Conservation (phyloP, 2,797 vertebrate genomes). For the Rhodeus uyekii region DNA sequence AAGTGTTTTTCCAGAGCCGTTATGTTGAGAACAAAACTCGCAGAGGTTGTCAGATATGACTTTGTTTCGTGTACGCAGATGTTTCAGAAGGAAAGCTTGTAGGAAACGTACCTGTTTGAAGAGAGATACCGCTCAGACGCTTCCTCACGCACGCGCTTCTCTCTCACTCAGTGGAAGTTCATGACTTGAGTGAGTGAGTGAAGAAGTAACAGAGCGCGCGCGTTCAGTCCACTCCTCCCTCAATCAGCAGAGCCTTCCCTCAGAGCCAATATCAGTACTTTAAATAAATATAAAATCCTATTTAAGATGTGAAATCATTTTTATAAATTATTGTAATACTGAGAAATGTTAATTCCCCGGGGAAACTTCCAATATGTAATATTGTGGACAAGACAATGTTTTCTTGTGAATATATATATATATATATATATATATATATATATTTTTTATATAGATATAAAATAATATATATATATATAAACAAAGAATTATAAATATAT, state of each 20-base stretch:
- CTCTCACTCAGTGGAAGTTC: not conserved
- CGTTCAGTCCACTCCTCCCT: slow-evolving; percentile 18
- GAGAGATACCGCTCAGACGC: not conserved
- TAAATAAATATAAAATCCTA: not conserved
- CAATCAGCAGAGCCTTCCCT: not conserved
- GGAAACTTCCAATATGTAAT: no score
- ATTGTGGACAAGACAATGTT: no score
- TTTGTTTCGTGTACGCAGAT: not conserved
- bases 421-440: no score
- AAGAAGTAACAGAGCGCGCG: no score
- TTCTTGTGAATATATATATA: no score
- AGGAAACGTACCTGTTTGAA: slow-evolving; percentile 12
- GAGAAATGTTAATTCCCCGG: no score
- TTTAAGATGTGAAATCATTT: not conserved
- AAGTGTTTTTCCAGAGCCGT: not conserved
- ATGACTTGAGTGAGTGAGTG: not conserved
- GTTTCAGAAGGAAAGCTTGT: not conserved
- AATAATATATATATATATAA: no score
- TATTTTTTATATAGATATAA: no score
- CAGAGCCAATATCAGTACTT: not conserved
- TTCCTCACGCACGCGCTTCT: not conserved
- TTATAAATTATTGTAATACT: not conserved
- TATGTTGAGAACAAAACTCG: not conserved
- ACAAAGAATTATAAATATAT: no score
- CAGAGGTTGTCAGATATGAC: not conserved